phyloP scores from a whole-genome alignment of 2,113 vertebrate genomes.

The Otis tarda region DNA sequence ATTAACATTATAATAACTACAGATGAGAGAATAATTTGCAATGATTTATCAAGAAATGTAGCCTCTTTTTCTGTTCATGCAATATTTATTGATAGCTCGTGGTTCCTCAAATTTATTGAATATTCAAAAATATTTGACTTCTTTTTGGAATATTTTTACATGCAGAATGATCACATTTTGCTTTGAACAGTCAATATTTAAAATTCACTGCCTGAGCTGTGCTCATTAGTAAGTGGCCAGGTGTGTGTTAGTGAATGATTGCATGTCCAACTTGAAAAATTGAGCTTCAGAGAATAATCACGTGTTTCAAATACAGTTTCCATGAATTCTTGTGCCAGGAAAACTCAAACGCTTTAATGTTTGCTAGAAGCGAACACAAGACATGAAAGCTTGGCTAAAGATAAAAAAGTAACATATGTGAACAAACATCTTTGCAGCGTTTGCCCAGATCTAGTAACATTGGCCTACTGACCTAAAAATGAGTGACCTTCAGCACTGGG shows the following conservation, averaged over 20 bases:
- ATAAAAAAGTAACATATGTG: neutral
- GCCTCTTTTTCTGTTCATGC: conserved; percentile 53
- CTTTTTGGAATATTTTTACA: conserved; percentile 26
- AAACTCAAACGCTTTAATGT: neutral
- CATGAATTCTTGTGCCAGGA: neutral
- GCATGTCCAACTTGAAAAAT: conserved; percentile 3
- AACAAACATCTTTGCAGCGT: neutral
- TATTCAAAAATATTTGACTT: conserved; percentile 45
- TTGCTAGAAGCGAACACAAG: neutral
- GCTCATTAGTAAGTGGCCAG: conserved; percentile 49
- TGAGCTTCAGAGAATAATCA: conserved; percentile 15
- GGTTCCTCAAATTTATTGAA: conserved; percentile 40
- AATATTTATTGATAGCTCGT: conserved; percentile 55
- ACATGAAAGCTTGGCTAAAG: neutral
- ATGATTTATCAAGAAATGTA: conserved; percentile 65
- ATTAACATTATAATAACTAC: conserved; percentile 56
- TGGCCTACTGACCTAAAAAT: neutral
- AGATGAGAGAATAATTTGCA: conserved; percentile 65
- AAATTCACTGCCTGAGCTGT: conserved; percentile 31
- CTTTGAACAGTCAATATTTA: conserved; percentile 50
- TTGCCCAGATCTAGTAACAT: neutral
- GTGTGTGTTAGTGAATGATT: neutral
- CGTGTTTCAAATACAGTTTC: neutral
- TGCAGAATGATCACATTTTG: conserved; percentile 23
- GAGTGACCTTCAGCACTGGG: neutral